Percentiles rank a stretch among this genome's conserved stretches.
phyloP scores from a whole-genome alignment of 2,797 vertebrate genomes.

The Choloepus didactylus region DNA sequence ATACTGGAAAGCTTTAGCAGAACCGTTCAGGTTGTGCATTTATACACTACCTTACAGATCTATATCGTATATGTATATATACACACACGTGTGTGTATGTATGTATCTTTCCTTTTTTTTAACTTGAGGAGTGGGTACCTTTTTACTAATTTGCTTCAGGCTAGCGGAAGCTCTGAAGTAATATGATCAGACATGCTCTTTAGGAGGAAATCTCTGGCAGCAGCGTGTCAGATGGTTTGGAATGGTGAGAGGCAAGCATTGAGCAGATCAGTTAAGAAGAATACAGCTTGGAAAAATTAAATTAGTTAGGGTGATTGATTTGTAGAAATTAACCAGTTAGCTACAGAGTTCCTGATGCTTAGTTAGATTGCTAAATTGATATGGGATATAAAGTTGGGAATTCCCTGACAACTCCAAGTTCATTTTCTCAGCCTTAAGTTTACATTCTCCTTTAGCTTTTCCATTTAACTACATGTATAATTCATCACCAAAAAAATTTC shows the following conservation, averaged over 20 bases:
- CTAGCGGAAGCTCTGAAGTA: background rate
- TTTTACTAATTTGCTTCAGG: slow-evolving; percentile 5
- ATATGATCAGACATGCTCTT: background rate
- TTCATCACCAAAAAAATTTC: slow-evolving; percentile 1
- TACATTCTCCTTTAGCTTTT: slow-evolving; percentile 5
- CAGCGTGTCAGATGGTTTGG: background rate
- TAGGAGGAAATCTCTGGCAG: background rate
- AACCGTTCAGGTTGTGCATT: background rate
- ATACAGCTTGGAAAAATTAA: slow-evolving; percentile 18
- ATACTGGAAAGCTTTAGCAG: background rate
- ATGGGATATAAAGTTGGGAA: slow-evolving; percentile 7
- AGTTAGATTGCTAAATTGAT: slow-evolving; percentile 11
- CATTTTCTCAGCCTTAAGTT: background rate
- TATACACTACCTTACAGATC: background rate
- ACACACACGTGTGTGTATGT: no score
- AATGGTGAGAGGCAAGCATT: background rate
- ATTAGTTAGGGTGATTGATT: slow-evolving; percentile 23
- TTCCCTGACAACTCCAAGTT: slow-evolving; percentile 17
- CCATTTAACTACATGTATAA: slow-evolving; percentile 12
- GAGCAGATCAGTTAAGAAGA: background rate
- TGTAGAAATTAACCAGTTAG: slow-evolving; percentile 3
- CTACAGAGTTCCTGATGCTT: background rate
- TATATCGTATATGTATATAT: background rate
- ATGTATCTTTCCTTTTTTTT: background rate
- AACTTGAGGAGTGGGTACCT: background rate